A percentile compares a stretch with the other conserved stretches of the same genome.
Conservation (phyloP, 2,113 vertebrate species). For the Natator depressus region DNA sequence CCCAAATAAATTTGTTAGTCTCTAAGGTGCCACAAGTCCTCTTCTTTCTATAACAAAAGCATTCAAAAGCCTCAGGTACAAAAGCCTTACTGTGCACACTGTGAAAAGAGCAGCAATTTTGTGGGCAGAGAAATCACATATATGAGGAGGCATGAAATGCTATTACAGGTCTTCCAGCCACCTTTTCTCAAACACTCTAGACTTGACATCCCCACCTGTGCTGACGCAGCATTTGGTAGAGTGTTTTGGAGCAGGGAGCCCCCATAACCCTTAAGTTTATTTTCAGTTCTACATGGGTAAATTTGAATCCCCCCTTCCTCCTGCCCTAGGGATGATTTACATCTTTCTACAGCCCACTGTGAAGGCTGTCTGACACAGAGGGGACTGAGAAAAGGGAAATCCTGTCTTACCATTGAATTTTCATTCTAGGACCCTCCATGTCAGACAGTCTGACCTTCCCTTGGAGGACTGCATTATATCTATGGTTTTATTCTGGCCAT, state of each 20-base stretch:
- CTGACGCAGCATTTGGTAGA: not conserved
- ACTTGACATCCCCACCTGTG: not conserved
- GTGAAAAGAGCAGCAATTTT: not conserved
- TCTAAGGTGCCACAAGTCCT: too few species aligned
- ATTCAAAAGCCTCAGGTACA: not conserved
- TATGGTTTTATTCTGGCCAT: not conserved
- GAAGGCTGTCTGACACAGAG: not conserved
- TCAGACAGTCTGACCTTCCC: not conserved
- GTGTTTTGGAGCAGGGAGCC: not conserved
- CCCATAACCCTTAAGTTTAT: not conserved
- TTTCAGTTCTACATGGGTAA: not conserved
- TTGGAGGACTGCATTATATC: not conserved
- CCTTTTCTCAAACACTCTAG: not conserved
- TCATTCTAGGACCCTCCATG: not conserved
- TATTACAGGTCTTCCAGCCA: not conserved
- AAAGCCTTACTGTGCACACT: not conserved
- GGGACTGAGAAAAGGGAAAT: not conserved
- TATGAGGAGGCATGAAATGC: not conserved
- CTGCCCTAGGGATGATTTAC: not conserved
- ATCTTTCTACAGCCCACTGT: not conserved
- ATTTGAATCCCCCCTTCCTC: not conserved
- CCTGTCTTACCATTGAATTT: not conserved
- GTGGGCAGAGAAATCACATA: not conserved
- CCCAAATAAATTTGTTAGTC: too few species aligned
- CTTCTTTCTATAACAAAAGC: not conserved